Percentiles rank a stretch among this genome's conserved stretches.
These are phyloP conservation scores for Ibycter americanus DNA, from an alignment of 2,797 vertebrate genomes.

Conservation along the genomic window DNA sequence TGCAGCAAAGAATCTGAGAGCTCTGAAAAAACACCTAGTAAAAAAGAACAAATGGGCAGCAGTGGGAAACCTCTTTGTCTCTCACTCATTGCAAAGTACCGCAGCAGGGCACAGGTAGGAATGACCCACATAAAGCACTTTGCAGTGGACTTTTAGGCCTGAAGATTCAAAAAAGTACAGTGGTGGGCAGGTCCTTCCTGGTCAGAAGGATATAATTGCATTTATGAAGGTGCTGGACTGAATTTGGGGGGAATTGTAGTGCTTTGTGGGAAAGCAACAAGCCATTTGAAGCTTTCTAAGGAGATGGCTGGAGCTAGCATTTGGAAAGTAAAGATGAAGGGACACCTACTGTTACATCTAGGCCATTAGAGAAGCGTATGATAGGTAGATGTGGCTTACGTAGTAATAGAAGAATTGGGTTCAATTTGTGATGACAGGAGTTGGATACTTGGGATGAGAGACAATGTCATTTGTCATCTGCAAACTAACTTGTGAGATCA, in stretches of 20 bases:
- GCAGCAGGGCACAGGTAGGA: neutral
- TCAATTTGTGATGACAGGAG: neutral
- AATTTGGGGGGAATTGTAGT: neutral
- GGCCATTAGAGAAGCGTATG: neutral
- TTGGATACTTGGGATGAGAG: neutral
- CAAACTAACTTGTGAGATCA: neutral
- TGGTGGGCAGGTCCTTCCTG: neutral
- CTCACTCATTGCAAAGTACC: neutral
- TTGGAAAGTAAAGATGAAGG: neutral
- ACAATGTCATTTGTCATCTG: neutral
- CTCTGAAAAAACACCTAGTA: neutral
- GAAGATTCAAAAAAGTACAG: neutral
- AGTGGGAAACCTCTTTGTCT: neutral
- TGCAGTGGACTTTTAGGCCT: neutral
- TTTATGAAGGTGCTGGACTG: neutral
- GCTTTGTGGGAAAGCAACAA: neutral
- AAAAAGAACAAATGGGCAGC: neutral
- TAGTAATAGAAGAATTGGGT: neutral
- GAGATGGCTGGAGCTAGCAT: neutral
- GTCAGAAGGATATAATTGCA: neutral
- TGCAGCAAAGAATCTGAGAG: neutral
- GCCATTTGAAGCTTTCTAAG: neutral
- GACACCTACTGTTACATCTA: neutral
- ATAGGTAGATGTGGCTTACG: accelerated
- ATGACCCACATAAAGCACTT: neutral